phyloP scores from a whole-genome alignment of 2,797 vertebrate genomes.

The Rhinogobio ventralis region DNA sequence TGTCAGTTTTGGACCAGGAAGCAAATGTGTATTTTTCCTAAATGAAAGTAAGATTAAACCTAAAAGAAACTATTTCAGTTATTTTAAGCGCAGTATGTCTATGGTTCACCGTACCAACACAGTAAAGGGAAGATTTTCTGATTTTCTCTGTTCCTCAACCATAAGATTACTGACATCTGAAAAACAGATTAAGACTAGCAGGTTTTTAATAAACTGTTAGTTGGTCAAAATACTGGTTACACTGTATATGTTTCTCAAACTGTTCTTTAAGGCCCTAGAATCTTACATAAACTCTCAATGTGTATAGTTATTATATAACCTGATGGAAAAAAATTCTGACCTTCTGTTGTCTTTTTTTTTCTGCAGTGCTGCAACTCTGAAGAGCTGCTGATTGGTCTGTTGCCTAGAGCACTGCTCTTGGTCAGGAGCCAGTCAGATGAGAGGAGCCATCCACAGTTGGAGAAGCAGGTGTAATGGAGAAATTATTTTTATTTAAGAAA shows the following conservation, averaged over 20 bases:
- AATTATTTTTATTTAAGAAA: constrained; percentile 65
- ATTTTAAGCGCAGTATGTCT: background rate
- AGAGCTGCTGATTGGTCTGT: constrained; percentile 83
- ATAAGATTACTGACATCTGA: no score
- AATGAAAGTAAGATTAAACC: background rate
- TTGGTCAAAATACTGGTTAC: background rate
- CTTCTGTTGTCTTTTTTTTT: constrained; percentile 75
- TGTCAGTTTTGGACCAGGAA: background rate
- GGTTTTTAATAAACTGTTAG: background rate
- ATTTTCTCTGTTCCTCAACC: background rate
- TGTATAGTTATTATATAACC: background rate
- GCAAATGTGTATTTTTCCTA: background rate
- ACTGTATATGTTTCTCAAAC: background rate
- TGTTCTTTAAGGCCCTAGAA: background rate
- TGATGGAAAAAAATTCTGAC: constrained; percentile 14
- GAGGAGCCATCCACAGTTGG: constrained; percentile 54
- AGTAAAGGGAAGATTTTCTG: background rate
- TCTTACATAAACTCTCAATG: background rate
- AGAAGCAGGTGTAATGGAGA: constrained; percentile 59
- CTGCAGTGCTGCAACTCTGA: constrained; percentile 89
- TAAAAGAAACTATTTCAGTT: background rate
- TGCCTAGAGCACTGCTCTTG: constrained; percentile 76
- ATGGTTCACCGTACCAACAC: background rate
- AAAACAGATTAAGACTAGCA: background rate
- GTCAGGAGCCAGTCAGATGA: constrained; percentile 54